A percentile compares a stretch with the other conserved stretches of the same genome.
phyloP scores from a whole-genome alignment of 2,797 vertebrate species.

The Cossypha polioptera region DNA sequence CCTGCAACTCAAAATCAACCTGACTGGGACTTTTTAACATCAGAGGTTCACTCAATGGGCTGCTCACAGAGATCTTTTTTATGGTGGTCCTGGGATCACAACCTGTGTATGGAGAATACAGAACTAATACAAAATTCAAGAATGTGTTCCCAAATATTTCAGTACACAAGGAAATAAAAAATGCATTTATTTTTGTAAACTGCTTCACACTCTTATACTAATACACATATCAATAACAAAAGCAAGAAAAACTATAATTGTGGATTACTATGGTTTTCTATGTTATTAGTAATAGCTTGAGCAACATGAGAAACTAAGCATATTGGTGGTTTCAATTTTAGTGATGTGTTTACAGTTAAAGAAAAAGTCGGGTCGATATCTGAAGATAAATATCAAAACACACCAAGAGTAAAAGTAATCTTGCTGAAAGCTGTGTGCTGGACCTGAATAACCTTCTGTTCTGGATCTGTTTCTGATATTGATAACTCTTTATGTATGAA shows the following conservation, averaged over 20 bases:
- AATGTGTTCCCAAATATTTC: background rate
- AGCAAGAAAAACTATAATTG: background rate
- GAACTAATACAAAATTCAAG: background rate
- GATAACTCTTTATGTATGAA: background rate
- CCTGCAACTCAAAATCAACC: background rate
- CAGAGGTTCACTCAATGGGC: background rate
- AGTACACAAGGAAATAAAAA: background rate
- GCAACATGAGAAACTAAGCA: background rate
- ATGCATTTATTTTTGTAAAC: background rate
- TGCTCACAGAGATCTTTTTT: background rate
- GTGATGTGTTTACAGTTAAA: background rate
- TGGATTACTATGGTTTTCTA: background rate
- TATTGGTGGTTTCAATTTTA: background rate
- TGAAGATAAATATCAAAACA: conserved; percentile 7
- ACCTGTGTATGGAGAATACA: background rate
- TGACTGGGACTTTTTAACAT: background rate
- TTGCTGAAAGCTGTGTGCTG: background rate
- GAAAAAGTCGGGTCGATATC: background rate
- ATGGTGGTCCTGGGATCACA: background rate
- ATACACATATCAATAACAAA: background rate
- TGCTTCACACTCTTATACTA: background rate
- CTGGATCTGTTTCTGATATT: background rate
- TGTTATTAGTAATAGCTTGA: background rate
- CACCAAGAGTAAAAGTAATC: background rate
- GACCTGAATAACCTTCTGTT: conserved; percentile 12